phyloP scores from a whole-genome alignment of 1,140 invertebrate species.

The Aphelinus certus region DNA sequence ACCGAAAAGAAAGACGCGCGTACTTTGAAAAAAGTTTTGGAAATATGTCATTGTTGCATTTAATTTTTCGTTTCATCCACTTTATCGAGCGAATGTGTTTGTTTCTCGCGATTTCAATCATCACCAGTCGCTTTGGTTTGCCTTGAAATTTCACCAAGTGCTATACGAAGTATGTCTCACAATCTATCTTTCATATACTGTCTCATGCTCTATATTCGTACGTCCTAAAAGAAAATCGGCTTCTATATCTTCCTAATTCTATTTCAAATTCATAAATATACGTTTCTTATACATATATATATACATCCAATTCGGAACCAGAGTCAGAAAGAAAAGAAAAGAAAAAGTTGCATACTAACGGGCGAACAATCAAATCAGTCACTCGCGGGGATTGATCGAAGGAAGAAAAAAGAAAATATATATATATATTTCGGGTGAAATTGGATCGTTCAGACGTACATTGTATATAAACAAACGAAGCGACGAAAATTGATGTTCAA shows the following conservation, averaged over 20 bases:
- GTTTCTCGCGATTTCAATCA: slow-evolving; percentile 13
- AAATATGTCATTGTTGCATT: neutral
- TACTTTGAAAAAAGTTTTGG: slow-evolving; percentile 8
- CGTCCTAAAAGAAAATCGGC: no score
- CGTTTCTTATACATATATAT: no score
- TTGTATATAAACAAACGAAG: slow-evolving; percentile 37
- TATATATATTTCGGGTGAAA: no score
- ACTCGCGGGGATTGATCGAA: neutral
- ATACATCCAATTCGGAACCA: no score
- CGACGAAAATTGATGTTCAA: slow-evolving; percentile 32
- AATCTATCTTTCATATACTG: slow-evolving; percentile 26
- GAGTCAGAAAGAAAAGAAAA: neutral
- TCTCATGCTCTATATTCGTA: neutral
- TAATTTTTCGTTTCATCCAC: neutral
- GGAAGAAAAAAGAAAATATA: neutral
- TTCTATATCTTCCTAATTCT: no score
- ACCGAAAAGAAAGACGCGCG: slow-evolving; percentile 1
- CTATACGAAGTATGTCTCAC: slow-evolving; percentile 23
- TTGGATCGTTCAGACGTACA: neutral
- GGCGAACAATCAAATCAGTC: neutral
- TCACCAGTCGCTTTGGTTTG: slow-evolving; percentile 43
- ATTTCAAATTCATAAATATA: no score
- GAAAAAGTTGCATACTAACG: slow-evolving; percentile 9
- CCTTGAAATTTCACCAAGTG: slow-evolving; percentile 26
- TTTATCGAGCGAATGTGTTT: slow-evolving; percentile 33